These are phyloP conservation scores for Manduca sexta DNA, from an alignment of 1,140 invertebrate species.

Conservation along the genomic window DNA sequence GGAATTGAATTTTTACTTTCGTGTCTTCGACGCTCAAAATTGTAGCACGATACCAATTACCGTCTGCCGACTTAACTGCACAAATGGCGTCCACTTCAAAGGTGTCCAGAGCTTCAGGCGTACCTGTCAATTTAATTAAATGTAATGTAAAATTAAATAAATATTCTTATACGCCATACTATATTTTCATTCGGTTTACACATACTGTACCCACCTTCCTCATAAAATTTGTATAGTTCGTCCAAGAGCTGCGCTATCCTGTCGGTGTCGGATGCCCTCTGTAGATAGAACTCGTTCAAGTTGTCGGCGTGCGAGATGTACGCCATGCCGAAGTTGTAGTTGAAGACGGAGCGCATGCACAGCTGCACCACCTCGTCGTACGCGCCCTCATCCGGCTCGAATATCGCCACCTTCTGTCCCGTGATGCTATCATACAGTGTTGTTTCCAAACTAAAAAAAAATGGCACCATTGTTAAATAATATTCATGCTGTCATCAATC, in stretches of 20 bases:
- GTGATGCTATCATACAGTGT: slow-evolving; percentile 71
- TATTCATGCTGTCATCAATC: too few relatives aligned
- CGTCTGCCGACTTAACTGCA: slow-evolving; percentile 75
- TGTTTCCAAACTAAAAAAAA: slow-evolving; percentile 73
- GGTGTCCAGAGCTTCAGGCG: slow-evolving; percentile 37
- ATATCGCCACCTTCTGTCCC: slow-evolving; percentile 75
- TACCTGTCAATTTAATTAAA: slow-evolving; percentile 27
- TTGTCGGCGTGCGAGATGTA: slow-evolving; percentile 67
- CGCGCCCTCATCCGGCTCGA: slow-evolving; percentile 62
- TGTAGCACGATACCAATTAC: slow-evolving; percentile 80
- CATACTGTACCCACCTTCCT: slow-evolving; percentile 52
- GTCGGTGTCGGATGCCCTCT: slow-evolving; percentile 62
- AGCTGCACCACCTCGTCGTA: slow-evolving; percentile 70
- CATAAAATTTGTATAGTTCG: slow-evolving; percentile 75
- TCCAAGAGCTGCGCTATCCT: slow-evolving; percentile 66
- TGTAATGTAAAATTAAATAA: slow-evolving; percentile 8
- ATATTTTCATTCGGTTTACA: neutral
- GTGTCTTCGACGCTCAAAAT: slow-evolving; percentile 66
- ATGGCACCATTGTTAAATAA: neutral
- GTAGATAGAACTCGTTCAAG: slow-evolving; percentile 76
- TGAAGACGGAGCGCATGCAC: slow-evolving; percentile 74
- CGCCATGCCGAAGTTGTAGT: slow-evolving; percentile 66
- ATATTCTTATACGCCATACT: too few relatives aligned
- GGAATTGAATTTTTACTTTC: slow-evolving; percentile 77
- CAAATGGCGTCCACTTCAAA: slow-evolving; percentile 72